These are phyloP conservation scores for Pampusana beccarii DNA, from an alignment of 2,113 vertebrate species.

Conservation along the genomic window DNA sequence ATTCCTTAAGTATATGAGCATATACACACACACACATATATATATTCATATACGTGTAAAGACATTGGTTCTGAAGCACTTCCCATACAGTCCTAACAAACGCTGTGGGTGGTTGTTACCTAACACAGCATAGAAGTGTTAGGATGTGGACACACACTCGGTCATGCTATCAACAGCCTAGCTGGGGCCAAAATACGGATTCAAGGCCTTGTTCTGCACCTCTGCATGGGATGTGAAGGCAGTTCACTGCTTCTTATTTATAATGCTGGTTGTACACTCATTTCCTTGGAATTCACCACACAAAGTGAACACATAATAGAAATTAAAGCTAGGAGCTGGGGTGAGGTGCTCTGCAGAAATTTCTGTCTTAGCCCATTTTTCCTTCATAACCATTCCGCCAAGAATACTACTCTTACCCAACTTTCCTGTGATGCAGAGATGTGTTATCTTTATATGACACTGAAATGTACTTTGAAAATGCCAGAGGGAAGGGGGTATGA, in stretches of 20 bases:
- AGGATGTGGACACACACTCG: background rate
- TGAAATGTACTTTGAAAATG: background rate
- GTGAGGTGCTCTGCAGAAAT: background rate
- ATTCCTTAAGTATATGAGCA: background rate
- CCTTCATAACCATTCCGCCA: background rate
- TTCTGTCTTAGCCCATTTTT: background rate
- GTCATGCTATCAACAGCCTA: background rate
- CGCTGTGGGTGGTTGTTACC: background rate
- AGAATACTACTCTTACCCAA: background rate
- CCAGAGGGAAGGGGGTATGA: background rate
- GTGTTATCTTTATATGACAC: background rate
- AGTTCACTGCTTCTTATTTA: background rate
- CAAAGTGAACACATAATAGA: background rate
- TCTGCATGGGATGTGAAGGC: accelerated
- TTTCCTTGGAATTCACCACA: background rate
- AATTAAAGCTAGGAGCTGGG: background rate
- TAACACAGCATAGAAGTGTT: background rate
- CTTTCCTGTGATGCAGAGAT: background rate
- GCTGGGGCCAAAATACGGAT: background rate
- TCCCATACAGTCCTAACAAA: background rate
- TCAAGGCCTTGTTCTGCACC: background rate
- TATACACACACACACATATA: accelerated
- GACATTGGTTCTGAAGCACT: background rate
- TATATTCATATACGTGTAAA: background rate
- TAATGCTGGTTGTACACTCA: accelerated